Percentiles rank a stretch among this genome's conserved stretches.
Evolutionary conservation across 2,797 vertebrate species (phyloP).

Genomic region (Pseudopleuronectes americanus): DNA sequence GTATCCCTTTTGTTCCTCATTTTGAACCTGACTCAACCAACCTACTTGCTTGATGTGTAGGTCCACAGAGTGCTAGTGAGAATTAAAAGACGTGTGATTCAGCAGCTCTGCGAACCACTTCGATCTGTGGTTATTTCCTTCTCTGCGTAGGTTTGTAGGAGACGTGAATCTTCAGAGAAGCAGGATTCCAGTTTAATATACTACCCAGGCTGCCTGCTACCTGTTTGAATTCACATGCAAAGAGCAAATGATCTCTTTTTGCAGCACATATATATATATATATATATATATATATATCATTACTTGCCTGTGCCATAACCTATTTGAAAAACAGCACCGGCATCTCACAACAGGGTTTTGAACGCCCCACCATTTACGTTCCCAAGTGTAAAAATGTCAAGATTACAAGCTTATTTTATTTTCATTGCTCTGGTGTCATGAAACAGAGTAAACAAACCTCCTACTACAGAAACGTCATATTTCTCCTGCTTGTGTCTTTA

Average conservation of each 20-base stretch:
- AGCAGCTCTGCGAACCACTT: not conserved
- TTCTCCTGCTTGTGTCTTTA: too few relatives aligned
- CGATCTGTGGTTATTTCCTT: not conserved
- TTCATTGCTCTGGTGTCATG: constrained; percentile 41
- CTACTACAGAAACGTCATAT: constrained; percentile 7
- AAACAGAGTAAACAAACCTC: constrained; percentile 36
- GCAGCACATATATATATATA: too few relatives aligned
- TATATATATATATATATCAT: too few relatives aligned
- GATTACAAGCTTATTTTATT: constrained; percentile 34
- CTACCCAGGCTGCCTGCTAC: too few relatives aligned
- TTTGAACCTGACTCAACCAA: not conserved
- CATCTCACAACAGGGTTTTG: too few relatives aligned
- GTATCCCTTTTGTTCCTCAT: not conserved
- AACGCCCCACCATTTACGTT: too few relatives aligned
- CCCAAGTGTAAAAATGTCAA: not conserved
- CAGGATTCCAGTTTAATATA: not conserved
- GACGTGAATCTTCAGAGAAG: not conserved
- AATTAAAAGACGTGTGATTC: not conserved
- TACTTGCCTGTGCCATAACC: too few relatives aligned
- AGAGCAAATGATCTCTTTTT: too few relatives aligned
- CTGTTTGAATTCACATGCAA: too few relatives aligned
- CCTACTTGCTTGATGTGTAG: not conserved
- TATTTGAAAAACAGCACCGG: too few relatives aligned
- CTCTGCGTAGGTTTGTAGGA: not conserved
- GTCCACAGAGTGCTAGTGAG: not conserved